These are phyloP conservation scores for Cantharis nigra DNA, from an alignment of 2,888 invertebrate species.

Conservation along the genomic window DNA sequence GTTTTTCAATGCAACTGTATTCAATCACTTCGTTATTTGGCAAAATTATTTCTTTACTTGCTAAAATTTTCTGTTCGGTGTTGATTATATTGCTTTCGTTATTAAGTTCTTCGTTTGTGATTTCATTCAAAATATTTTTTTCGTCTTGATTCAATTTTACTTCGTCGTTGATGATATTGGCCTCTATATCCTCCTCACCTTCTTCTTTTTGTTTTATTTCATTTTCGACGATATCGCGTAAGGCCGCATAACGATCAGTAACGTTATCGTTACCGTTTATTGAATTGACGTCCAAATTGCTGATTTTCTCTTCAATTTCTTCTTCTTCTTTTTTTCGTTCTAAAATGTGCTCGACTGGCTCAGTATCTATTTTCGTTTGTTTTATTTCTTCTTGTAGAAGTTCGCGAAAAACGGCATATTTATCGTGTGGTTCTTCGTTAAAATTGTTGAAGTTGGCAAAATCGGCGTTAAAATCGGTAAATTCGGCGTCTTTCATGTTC, in stretches of 20 bases:
- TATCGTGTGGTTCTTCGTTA: constrained; percentile 59
- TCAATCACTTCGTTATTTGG: constrained; percentile 33
- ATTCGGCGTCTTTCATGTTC: constrained; percentile 39
- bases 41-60: constrained; percentile 33
- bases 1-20: constrained; percentile 24
- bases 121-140: constrained; percentile 36
- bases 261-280: constrained; percentile 17
- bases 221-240: constrained; percentile 74
- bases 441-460: constrained; percentile 65
- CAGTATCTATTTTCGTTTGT: constrained; percentile 55
- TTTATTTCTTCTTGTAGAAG: constrained; percentile 76
- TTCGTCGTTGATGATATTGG: constrained; percentile 51
- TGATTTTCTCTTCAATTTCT: constrained; percentile 26
- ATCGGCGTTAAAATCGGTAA: constrained; percentile 61
- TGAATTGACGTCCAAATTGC: constrained; percentile 33
- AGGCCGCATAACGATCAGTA: constrained; percentile 76
- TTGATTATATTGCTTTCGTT: constrained; percentile 40
- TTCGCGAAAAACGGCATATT: constrained; percentile 88
- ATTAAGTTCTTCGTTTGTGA: constrained; percentile 27
- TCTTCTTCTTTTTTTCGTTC: constrained; percentile 29
- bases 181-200: constrained; percentile 45
- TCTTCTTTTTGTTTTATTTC: constrained; percentile 50
- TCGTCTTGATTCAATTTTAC: constrained; percentile 35
- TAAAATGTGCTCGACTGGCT: constrained; percentile 47
- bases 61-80: constrained; percentile 36